These are phyloP conservation scores for Coelogynopora nodosa DNA, from an alignment of 2,888 invertebrate genomes.

Conservation along the genomic window DNA sequence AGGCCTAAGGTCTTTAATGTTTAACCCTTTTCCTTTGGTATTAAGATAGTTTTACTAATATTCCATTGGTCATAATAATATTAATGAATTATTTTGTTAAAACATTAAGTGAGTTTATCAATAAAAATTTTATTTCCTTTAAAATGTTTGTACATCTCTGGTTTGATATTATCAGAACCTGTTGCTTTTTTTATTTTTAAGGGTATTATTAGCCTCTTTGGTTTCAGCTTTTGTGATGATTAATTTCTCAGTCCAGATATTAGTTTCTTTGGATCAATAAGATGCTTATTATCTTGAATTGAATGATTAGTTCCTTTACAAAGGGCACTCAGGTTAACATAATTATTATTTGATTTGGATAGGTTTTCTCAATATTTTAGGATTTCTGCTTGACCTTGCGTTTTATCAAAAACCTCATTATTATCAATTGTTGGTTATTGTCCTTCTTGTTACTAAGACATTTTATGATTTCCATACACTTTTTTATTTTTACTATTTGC, in stretches of 20 bases:
- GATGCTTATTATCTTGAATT: background rate
- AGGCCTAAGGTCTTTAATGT: slow-evolving; percentile 1
- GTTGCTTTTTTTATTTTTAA: slow-evolving; percentile 1
- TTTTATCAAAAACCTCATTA: slow-evolving; percentile 23
- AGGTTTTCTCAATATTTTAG: slow-evolving; percentile 6
- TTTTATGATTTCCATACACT: background rate
- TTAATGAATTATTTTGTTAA: slow-evolving; percentile 23
- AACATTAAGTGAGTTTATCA: background rate
- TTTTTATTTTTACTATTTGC: background rate
- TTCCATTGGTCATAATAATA: background rate
- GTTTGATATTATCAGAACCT: slow-evolving; percentile 16
- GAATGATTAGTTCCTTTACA: slow-evolving; percentile 2
- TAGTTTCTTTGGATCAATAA: background rate
- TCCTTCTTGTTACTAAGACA: background rate
- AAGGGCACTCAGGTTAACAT: slow-evolving; percentile 2
- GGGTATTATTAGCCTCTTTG: background rate
- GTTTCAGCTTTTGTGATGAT: background rate
- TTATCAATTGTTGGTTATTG: background rate
- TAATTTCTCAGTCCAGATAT: slow-evolving; percentile 8
- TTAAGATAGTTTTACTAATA: slow-evolving; percentile 14
- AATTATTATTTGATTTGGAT: slow-evolving; percentile 20
- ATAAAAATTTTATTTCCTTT: background rate
- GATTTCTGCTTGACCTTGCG: background rate
- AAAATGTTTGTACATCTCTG: slow-evolving; percentile 9
- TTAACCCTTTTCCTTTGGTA: slow-evolving; percentile 8